Evolutionary conservation across 35 echinoderm and acorn worm genomes (phyloP), one percentile per base, ranked within the genome.

Genomic region (Heliocidaris erythrogramma): DNA sequence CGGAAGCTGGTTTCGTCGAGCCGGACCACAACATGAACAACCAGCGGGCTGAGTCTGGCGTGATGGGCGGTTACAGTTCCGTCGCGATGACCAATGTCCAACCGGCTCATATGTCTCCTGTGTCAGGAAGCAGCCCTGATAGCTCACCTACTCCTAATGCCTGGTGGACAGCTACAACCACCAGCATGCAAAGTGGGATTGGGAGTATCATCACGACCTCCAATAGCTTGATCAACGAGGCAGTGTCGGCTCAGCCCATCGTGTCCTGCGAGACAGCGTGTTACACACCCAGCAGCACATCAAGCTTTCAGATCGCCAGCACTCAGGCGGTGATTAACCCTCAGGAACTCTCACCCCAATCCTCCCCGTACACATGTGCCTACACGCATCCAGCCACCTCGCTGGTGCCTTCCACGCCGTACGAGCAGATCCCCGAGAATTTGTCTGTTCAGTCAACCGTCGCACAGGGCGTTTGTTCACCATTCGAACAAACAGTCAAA

Each of bases 21-120:
- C 91, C 94, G 35, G 96, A 99, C 92, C 98, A 99, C 86, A 99
- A 99, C 94, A 97, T 99, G 98, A 99, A 99, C 93, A 92, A 90
- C 60, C 95, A 96, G 61, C 71, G 88, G 90, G 35, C 24, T 60
- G 59, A 84, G 59, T 47, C 97, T 61, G 59, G 94, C 92, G 30
- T 96, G 31, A 90, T 88, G 50, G 12, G 65, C 87, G 16, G 87
- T 87, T 94, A 95, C 87, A 69, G 95, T 92, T 94, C 96, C 94
- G 94, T 95, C 85, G 85, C 94, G 7, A 94, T 94, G 48, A 89
- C 91, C 48, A 92, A 92, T 30, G 91, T 92, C 10, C 91, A 92
- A 30, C 84, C 95, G 7, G 93, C 95, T 30, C 95, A 95, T 53
- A 94, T 96, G 59, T 98, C 96, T 24, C 96, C 97, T 27, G 93